These are phyloP conservation scores for Ips nitidus DNA, from an alignment of 1,140 invertebrate species.

Conservation along the genomic window DNA sequence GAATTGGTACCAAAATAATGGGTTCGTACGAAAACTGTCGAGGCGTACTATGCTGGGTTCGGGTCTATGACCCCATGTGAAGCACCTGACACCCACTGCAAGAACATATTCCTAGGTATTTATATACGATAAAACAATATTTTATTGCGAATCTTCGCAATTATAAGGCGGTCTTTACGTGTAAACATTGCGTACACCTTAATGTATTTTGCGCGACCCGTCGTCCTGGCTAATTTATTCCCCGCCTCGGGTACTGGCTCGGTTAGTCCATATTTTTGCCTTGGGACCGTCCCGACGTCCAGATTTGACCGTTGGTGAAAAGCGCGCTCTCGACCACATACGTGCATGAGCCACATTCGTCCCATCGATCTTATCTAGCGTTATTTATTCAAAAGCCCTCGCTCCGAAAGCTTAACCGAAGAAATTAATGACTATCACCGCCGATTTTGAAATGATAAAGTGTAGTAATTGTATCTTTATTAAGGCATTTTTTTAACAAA, in stretches of 20 bases:
- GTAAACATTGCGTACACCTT: conserved; percentile 43
- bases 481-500: conserved; percentile 42
- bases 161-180: conserved; percentile 45
- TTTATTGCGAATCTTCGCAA: conserved; percentile 49
- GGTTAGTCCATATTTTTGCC: not conserved
- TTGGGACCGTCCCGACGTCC: not conserved
- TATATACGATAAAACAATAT: conserved; percentile 50
- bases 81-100: conserved; percentile 50
- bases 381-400: conserved; percentile 44
- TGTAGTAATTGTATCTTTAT: conserved; percentile 46
- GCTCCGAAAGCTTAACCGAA: conserved; percentile 42
- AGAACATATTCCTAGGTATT: conserved; percentile 46
- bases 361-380: conserved; percentile 41
- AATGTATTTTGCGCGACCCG: conserved; percentile 36
- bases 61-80: conserved; percentile 45
- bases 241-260: not conserved
- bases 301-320: too few species aligned
- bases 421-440: conserved; percentile 44
- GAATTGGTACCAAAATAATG: not conserved
- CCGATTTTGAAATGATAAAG: conserved; percentile 46
- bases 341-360: conserved; percentile 30
- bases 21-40: conserved; percentile 23
- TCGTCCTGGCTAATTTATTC: conserved; percentile 19
- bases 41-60: conserved; percentile 16
- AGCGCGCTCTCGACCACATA: not conserved